These are phyloP conservation scores for Epinephelus fuscoguttatus DNA, from an alignment of 2,113 vertebrate species.

Conservation along the genomic window DNA sequence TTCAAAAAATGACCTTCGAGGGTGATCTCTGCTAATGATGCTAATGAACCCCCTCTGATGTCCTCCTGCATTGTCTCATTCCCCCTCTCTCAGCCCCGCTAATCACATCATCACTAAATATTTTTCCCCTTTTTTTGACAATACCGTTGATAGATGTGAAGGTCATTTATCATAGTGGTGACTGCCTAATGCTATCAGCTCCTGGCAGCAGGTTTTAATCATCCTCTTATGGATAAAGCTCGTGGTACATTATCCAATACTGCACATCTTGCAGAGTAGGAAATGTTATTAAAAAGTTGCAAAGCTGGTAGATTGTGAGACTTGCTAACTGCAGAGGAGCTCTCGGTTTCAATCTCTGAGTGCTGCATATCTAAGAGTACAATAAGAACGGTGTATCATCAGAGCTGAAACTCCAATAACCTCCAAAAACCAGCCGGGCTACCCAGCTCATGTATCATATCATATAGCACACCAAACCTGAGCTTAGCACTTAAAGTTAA, in stretches of 20 bases:
- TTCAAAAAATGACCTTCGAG: constrained; percentile 49
- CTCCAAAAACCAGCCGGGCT: constrained; percentile 37
- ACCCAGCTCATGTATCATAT: constrained; percentile 70
- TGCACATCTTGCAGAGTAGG: constrained; percentile 72
- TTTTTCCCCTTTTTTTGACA: constrained; percentile 57
- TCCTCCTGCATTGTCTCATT: constrained; percentile 42
- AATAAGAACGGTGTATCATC: constrained; percentile 66
- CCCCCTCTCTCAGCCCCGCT: constrained; percentile 28
- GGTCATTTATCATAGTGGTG: constrained; percentile 70
- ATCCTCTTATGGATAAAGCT: constrained; percentile 73
- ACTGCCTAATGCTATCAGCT: constrained; percentile 74
- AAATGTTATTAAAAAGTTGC: constrained; percentile 83
- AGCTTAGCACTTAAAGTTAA: constrained; percentile 37
- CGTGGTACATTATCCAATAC: constrained; percentile 73
- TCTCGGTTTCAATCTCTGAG: constrained; percentile 60
- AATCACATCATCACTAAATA: constrained; percentile 67
- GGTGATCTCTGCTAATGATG: constrained; percentile 58
- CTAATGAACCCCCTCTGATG: constrained; percentile 43
- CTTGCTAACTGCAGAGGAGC: constrained; percentile 47
- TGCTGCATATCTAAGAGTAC: constrained; percentile 54
- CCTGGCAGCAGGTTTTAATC: constrained; percentile 77
- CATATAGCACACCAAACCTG: constrained; percentile 11
- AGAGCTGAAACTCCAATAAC: constrained; percentile 64
- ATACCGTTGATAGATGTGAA: constrained; percentile 73
- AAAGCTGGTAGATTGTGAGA: constrained; percentile 71